These are phyloP conservation scores for Tricholaema leucomelas DNA, from an alignment of 2,113 vertebrate genomes.

Conservation along the genomic window DNA sequence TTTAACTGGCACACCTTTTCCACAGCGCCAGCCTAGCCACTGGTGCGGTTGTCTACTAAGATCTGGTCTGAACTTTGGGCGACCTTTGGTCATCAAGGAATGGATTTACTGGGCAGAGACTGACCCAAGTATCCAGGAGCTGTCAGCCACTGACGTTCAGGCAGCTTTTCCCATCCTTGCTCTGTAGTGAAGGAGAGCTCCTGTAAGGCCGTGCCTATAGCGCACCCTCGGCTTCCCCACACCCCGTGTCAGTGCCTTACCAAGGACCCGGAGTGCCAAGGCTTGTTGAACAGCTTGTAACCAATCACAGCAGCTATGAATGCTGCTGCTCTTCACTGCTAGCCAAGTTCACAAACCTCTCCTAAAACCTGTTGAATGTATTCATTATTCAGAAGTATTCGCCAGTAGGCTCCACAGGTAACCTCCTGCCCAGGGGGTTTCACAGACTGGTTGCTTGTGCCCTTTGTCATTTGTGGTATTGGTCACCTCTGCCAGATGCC, in stretches of 20 bases:
- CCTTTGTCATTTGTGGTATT: conserved; percentile 59
- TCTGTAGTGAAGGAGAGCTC: not conserved
- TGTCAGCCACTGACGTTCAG: not conserved
- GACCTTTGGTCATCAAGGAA: conserved; percentile 6
- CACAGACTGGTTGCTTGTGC: not conserved
- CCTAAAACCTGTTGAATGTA: conserved; percentile 39
- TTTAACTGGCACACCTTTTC: not conserved
- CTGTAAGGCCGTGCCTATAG: not conserved
- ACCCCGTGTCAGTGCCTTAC: not conserved
- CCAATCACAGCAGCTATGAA: not conserved
- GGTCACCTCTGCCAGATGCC: conserved; percentile 35
- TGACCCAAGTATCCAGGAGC: not conserved
- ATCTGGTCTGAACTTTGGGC: not conserved
- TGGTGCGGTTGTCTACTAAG: not conserved
- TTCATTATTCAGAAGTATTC: conserved; percentile 73
- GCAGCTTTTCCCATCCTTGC: not conserved
- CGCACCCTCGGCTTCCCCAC: not conserved
- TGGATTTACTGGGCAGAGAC: not conserved
- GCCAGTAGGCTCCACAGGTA: not conserved
- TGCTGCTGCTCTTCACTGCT: conserved; percentile 14
- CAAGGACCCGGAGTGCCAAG: not conserved
- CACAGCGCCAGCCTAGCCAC: not conserved
- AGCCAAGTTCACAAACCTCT: conserved; percentile 16
- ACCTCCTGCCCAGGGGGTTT: not conserved
- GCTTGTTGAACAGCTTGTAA: not conserved